Evolutionary conservation across 2,797 vertebrate genomes (phyloP).

Genomic region (Platalea minor): DNA sequence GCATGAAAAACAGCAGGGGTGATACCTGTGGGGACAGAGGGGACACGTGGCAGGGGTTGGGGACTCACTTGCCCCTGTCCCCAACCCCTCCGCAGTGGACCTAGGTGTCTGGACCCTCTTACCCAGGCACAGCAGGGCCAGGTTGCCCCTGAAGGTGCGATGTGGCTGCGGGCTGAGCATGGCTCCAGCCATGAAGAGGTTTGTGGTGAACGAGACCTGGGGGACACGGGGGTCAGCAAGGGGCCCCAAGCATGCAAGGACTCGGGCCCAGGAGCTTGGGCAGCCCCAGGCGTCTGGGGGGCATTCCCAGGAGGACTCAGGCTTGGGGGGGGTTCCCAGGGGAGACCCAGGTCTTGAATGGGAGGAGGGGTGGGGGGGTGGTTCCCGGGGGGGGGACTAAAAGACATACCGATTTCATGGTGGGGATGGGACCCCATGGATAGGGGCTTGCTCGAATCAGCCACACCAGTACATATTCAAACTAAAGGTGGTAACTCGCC

Average conservation of each 20-base stretch:
- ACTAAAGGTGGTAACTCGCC: background rate
- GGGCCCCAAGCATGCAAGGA: background rate
- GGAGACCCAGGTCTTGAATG: background rate
- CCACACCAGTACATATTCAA: background rate
- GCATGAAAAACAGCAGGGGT: background rate
- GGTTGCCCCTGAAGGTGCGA: background rate
- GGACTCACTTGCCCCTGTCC: background rate
- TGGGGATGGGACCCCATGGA: background rate
- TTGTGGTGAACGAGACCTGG: background rate
- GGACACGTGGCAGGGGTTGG: background rate
- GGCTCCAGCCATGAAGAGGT: background rate
- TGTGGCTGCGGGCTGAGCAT: background rate
- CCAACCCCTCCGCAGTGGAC: background rate
- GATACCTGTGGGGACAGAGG: background rate
- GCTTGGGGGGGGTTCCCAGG: background rate
- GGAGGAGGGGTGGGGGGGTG: background rate
- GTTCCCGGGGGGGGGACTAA: background rate
- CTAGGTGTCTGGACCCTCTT: too few species aligned
- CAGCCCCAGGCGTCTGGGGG: background rate
- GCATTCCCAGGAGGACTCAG: background rate
- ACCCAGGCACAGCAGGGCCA: background rate
- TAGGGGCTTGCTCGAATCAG: background rate
- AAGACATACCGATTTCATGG: background rate
- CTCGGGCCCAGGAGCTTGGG: background rate
- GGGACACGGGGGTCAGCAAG: background rate